Percentiles rank a stretch among this genome's conserved stretches.
phyloP scores from a whole-genome alignment of 2,888 invertebrate genomes.

The Allygus modestus region DNA sequence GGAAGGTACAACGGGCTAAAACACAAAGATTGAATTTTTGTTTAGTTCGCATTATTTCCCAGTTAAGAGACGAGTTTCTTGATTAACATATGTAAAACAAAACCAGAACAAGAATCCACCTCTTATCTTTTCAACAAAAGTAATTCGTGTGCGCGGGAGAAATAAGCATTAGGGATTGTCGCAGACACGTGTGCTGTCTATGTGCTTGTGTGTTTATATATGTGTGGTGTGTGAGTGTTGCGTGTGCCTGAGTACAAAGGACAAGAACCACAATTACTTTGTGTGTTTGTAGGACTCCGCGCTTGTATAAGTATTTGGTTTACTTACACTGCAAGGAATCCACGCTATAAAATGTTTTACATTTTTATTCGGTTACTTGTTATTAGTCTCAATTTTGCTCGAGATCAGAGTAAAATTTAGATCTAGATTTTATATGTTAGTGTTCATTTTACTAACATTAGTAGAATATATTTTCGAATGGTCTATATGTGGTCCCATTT shows the following conservation, averaged over 20 bases:
- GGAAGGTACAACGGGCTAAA: too few species aligned
- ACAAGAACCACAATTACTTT: conserved; percentile 24
- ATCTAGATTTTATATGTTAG: too few species aligned
- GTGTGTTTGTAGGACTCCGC: conserved; percentile 24
- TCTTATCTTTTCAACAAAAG: conserved; percentile 15
- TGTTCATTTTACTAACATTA: too few species aligned
- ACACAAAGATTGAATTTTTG: too few species aligned
- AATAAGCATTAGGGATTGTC: conserved; percentile 4
- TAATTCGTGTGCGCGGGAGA: neutral
- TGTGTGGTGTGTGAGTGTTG: conserved; percentile 51
- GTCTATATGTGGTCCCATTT: too few species aligned
- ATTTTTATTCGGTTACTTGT: too few species aligned
- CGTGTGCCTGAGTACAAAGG: conserved; percentile 37
- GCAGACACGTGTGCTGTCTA: conserved; percentile 11
- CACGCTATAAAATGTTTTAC: neutral
- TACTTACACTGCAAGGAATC: neutral
- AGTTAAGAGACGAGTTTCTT: neutral
- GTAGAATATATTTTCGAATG: too few species aligned
- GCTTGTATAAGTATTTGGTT: neutral
- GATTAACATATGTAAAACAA: conserved; percentile 5
- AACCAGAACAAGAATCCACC: neutral
- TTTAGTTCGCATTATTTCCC: too few species aligned
- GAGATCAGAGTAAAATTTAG: too few species aligned
- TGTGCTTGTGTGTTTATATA: conserved; percentile 34
- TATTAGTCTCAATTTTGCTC: too few species aligned